phyloP scores from a whole-genome alignment of 2,113 vertebrate species.

The Triplophysa dalaica region DNA sequence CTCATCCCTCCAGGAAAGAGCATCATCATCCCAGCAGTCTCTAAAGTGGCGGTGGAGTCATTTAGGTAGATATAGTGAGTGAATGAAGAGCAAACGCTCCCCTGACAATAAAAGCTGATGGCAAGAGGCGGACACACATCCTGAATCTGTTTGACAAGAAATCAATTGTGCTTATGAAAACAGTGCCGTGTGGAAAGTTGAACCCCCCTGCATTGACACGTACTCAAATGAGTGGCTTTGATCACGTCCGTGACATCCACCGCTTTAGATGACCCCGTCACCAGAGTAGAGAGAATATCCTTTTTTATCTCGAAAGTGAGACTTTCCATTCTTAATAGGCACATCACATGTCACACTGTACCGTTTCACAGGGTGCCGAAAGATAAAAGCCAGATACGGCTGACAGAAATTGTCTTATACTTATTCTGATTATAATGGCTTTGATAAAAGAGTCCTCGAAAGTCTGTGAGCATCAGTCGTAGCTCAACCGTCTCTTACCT shows the following conservation, averaged over 20 bases:
- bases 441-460: neutral
- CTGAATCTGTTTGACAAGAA: slow-evolving; percentile 54
- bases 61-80: neutral
- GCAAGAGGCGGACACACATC: slow-evolving; percentile 15
- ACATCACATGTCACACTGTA: slow-evolving; percentile 21
- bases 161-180: slow-evolving; percentile 44
- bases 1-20: neutral
- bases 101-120: slow-evolving; percentile 25
- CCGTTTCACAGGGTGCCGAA: neutral
- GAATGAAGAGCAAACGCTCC: slow-evolving; percentile 15
- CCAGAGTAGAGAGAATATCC: neutral
- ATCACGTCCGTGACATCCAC: slow-evolving; percentile 34
- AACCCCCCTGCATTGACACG: neutral
- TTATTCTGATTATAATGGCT: slow-evolving; percentile 19
- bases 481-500: slow-evolving; percentile 74
- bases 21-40: neutral
- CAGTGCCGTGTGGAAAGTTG: slow-evolving; percentile 8
- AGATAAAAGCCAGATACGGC: slow-evolving; percentile 16
- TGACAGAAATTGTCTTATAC: slow-evolving; percentile 17
- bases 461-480: neutral
- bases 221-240: slow-evolving; percentile 1
- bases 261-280: neutral
- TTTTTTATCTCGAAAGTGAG: slow-evolving; percentile 22
- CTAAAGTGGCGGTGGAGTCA: neutral
- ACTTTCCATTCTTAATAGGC: slow-evolving; percentile 12